phyloP scores from a whole-genome alignment of 1,140 invertebrate genomes.

The Acromyrmex echinatior region DNA sequence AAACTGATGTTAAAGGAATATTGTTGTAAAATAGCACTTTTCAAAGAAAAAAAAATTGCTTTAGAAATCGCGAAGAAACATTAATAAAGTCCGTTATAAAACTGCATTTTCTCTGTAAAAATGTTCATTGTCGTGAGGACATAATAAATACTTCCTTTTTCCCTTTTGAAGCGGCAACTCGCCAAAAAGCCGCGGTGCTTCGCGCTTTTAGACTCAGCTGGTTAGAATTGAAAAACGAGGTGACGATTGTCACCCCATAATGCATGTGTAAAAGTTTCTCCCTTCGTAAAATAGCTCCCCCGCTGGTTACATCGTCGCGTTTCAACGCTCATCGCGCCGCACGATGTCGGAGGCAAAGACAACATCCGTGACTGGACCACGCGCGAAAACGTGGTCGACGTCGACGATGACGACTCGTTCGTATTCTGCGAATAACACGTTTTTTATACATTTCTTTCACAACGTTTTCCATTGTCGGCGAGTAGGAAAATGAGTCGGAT shows the following conservation, averaged over 20 bases:
- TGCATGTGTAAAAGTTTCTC: slow-evolving; percentile 53
- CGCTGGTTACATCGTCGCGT: slow-evolving; percentile 50
- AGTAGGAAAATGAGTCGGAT: background rate
- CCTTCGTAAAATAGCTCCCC: slow-evolving; percentile 7
- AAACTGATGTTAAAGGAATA: background rate
- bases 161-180: slow-evolving; percentile 37
- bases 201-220: slow-evolving; percentile 33
- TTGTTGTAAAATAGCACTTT: background rate
- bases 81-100: background rate
- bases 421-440: too few relatives aligned
- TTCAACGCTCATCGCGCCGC: slow-evolving; percentile 47
- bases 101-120: background rate
- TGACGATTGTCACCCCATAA: slow-evolving; percentile 21
- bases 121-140: background rate
- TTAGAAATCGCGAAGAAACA: background rate
- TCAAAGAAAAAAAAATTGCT: background rate
- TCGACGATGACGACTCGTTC: too few relatives aligned
- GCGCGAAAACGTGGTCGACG: background rate
- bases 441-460: too few relatives aligned
- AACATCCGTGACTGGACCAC: background rate
- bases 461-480: background rate
- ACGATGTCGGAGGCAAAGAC: background rate
- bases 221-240: slow-evolving; percentile 31
- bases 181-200: slow-evolving; percentile 52
- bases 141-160: slow-evolving; percentile 20